Evolutionary conservation across 2,888 invertebrate species (phyloP).

Genomic region (Cloeon dipterum): DNA sequence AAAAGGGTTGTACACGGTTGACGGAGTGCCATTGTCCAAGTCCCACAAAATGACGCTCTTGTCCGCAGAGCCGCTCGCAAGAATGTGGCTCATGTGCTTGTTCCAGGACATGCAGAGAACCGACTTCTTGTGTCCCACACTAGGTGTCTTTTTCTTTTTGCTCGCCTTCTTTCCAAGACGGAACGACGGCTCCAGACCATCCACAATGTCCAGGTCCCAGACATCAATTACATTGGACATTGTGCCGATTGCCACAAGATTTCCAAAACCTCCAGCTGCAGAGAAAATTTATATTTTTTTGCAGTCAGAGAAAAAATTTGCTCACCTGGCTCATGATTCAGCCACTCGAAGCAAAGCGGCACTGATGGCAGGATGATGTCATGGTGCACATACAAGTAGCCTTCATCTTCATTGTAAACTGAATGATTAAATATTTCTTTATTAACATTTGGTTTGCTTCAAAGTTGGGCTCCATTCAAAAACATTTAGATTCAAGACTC

Average conservation of each 20-base stretch:
- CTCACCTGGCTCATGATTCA: constrained; percentile 64
- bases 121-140: constrained; percentile 65
- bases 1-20: constrained; percentile 48
- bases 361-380: constrained; percentile 74
- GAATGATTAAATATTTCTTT: too few relatives aligned
- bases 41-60: constrained; percentile 78
- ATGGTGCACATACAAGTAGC: constrained; percentile 82
- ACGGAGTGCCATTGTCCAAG: constrained; percentile 53
- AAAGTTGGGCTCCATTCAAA: too few relatives aligned
- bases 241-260: constrained; percentile 76
- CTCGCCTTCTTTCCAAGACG: constrained; percentile 50
- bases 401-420: constrained; percentile 80
- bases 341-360: constrained; percentile 82
- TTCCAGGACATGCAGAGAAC: constrained; percentile 88
- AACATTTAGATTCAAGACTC: too few relatives aligned
- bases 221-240: constrained; percentile 85
- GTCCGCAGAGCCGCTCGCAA: constrained; percentile 89
- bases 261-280: constrained; percentile 26
- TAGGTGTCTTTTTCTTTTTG: constrained; percentile 43
- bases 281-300: neutral
- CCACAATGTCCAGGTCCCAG: constrained; percentile 93
- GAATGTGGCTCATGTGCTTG: constrained; percentile 50
- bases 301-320: too few relatives aligned
- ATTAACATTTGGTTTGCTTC: too few relatives aligned
- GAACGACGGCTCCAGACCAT: constrained; percentile 71